Conservation (phyloP, 2,797 vertebrate species). For the Lemur catta region DNA sequence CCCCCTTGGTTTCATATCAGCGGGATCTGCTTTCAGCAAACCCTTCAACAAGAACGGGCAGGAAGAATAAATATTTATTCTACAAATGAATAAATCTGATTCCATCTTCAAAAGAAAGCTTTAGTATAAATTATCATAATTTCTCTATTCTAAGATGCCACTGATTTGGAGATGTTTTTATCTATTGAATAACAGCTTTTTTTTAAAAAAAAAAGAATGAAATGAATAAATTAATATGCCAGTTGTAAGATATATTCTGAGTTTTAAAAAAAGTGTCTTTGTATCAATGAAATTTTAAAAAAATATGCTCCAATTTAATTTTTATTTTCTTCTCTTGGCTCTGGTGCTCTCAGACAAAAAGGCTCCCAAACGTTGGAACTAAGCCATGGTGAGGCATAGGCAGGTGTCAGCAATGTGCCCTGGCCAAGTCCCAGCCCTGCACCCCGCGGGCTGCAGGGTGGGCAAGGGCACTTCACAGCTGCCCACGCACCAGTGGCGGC, state of each 20-base stretch:
- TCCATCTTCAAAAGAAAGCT: slow-evolving; percentile 74
- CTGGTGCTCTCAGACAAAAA: neutral
- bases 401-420: neutral
- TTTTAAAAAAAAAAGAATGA: neutral
- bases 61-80: slow-evolving; percentile 76
- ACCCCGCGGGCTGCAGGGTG: neutral
- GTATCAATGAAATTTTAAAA: neutral
- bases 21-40: slow-evolving; percentile 54
- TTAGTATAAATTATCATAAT: slow-evolving; percentile 76
- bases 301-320: neutral
- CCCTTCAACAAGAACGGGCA: slow-evolving; percentile 64
- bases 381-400: neutral
- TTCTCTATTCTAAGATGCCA: slow-evolving; percentile 54
- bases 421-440: neutral
- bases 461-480: neutral
- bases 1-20: slow-evolving; percentile 48
- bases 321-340: slow-evolving; percentile 37
- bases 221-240: slow-evolving; percentile 32
- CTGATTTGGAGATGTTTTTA: slow-evolving; percentile 48
- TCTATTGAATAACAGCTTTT: slow-evolving; percentile 25
- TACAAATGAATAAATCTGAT: slow-evolving; percentile 70
- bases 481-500: neutral
- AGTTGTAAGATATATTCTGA: neutral
- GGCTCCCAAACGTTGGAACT: neutral
- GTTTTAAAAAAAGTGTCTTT: neutral